Conservation (phyloP, 2,888 invertebrate species). For the Eledona agricola region DNA sequence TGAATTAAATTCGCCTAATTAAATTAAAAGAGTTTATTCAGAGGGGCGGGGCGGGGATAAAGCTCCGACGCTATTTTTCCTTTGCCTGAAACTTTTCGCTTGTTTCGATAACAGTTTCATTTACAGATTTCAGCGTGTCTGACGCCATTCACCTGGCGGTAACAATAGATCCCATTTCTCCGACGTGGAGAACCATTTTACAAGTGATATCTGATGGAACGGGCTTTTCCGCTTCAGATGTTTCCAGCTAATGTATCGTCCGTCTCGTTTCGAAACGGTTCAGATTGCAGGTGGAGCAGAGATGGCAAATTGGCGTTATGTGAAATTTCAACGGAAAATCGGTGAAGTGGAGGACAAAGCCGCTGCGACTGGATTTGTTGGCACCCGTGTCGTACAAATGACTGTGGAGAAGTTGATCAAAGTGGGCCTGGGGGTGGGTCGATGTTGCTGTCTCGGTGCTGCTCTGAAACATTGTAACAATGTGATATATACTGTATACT, state of each 20-base stretch:
- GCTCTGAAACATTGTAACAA: slow-evolving; percentile 14
- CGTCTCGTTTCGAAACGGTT: slow-evolving; percentile 21
- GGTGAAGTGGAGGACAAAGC: slow-evolving; percentile 49
- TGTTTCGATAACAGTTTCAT: slow-evolving; percentile 55
- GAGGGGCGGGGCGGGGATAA: no score
- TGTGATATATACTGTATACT: slow-evolving; percentile 3
- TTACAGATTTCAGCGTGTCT: slow-evolving; percentile 57
- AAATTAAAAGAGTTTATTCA: no score
- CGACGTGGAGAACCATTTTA: slow-evolving; percentile 51
- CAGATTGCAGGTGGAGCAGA: slow-evolving; percentile 3
- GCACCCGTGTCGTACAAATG: slow-evolving; percentile 64
- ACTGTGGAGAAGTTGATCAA: slow-evolving; percentile 62
- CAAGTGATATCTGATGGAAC: slow-evolving; percentile 50
- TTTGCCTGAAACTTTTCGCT: slow-evolving; percentile 23
- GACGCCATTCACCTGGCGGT: slow-evolving; percentile 52
- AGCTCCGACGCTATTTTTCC: slow-evolving; percentile 3
- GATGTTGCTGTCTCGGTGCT: slow-evolving; percentile 36
- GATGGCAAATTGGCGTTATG: slow-evolving; percentile 41
- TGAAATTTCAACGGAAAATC: slow-evolving; percentile 44
- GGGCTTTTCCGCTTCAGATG: slow-evolving; percentile 46
- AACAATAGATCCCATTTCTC: slow-evolving; percentile 54
- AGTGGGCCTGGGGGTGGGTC: slow-evolving; percentile 54
- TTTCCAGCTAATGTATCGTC: slow-evolving; percentile 29
- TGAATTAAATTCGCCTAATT: no score
- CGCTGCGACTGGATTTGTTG: slow-evolving; percentile 61